Conservation (phyloP, 1,140 invertebrate species). For the Temnothorax longispinosus region DNA sequence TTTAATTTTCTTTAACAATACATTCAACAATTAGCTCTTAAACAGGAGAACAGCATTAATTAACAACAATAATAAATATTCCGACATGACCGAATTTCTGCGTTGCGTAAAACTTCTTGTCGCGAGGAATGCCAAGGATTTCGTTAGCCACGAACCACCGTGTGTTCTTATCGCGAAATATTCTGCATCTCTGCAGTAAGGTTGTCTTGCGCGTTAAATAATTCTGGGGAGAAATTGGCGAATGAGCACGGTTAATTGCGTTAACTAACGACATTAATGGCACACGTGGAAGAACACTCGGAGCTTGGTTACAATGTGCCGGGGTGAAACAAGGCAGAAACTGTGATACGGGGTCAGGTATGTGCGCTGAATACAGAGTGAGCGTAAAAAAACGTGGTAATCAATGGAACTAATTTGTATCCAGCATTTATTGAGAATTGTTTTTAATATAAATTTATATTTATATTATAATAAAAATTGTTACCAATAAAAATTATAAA, state of each 20-base stretch:
- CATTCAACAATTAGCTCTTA: not conserved
- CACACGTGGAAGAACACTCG: constrained; percentile 19
- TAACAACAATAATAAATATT: not conserved
- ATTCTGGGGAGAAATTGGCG: constrained; percentile 7
- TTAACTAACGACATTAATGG: constrained; percentile 53
- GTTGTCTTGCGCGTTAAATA: constrained; percentile 35
- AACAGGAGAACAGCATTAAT: not conserved
- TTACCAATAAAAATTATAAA: not conserved
- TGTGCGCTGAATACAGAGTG: constrained; percentile 5
- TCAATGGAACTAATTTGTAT: constrained; percentile 11
- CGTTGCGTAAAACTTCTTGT: not conserved
- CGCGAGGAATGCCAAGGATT: not conserved
- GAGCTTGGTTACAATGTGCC: constrained; percentile 24
- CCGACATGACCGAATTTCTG: not conserved
- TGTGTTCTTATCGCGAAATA: not conserved
- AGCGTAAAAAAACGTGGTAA: not conserved
- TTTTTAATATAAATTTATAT: constrained; percentile 24
- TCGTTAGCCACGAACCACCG: not conserved
- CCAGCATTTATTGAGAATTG: not conserved
- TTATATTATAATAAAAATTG: not conserved
- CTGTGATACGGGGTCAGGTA: not conserved
- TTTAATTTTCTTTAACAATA: not conserved
- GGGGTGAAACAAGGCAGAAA: constrained; percentile 23
- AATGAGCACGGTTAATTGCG: constrained; percentile 23
- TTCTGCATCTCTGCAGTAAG: not conserved